Conservation (phyloP, 2,113 vertebrate species). For the Tachycineta bicolor region DNA sequence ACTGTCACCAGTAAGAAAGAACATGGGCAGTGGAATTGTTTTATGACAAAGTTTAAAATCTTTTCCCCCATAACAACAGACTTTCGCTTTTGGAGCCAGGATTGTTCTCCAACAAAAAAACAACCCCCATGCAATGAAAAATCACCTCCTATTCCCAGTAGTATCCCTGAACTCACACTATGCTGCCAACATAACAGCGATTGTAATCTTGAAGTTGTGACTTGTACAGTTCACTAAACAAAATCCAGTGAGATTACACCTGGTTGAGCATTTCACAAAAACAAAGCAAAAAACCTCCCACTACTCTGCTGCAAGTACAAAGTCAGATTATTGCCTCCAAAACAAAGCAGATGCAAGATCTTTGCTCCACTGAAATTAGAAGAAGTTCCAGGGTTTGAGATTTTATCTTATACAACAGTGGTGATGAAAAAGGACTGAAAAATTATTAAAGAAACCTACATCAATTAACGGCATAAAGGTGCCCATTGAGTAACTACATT, state of each 20-base stretch:
- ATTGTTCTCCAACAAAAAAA: background rate
- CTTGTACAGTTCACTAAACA: background rate
- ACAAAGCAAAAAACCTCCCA: background rate
- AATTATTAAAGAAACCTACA: background rate
- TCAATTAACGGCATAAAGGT: background rate
- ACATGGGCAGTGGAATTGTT: rapidly evolving
- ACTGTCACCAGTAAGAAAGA: background rate
- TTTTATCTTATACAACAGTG: background rate
- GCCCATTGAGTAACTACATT: background rate
- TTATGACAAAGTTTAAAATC: background rate
- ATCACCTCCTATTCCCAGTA: background rate
- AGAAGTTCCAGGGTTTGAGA: background rate
- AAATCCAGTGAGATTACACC: background rate
- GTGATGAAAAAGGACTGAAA: background rate
- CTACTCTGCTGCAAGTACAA: background rate
- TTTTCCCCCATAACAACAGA: background rate
- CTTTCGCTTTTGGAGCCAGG: background rate
- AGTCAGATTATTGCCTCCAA: background rate
- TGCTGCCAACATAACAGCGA: background rate
- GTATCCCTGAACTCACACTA: background rate
- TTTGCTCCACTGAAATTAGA: background rate
- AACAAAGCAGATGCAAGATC: background rate
- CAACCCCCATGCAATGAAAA: background rate
- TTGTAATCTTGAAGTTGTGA: background rate
- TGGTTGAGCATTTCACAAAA: background rate